Percentiles rank a stretch among this genome's conserved stretches.
Evolutionary conservation across 2,888 invertebrate species (phyloP).

Genomic region (Harpalus rufipes): DNA sequence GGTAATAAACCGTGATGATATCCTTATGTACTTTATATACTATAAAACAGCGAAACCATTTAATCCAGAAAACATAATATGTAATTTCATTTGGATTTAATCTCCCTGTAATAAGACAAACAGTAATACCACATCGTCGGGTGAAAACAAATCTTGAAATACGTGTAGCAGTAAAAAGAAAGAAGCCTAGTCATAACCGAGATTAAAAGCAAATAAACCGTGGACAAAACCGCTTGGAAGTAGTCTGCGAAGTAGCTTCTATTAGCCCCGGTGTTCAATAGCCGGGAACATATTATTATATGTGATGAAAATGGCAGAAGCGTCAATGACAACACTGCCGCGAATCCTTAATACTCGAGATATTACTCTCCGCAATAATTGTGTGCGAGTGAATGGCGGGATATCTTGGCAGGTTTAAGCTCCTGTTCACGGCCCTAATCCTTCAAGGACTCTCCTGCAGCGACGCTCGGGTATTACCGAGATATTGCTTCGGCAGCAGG

Average conservation of each 20-base stretch:
- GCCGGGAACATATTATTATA: conserved; percentile 61
- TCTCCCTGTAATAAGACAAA: conserved; percentile 22
- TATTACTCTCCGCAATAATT: conserved; percentile 63
- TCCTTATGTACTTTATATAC: too few relatives aligned
- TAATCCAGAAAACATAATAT: too few relatives aligned
- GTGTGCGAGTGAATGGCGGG: conserved; percentile 55
- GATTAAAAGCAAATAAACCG: conserved; percentile 60
- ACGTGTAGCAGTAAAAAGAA: conserved; percentile 29
- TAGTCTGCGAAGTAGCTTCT: conserved; percentile 45
- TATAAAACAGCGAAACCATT: too few relatives aligned
- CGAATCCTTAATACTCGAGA: conserved; percentile 61
- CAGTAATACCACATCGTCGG: not conserved
- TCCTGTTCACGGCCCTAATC: conserved; percentile 62
- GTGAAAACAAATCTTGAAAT: conserved; percentile 32
- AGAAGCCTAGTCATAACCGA: conserved; percentile 31
- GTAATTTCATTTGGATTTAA: not conserved
- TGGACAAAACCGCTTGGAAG: conserved; percentile 52
- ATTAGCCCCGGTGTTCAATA: conserved; percentile 50
- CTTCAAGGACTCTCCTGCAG: conserved; percentile 62
- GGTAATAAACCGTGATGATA: too few relatives aligned
- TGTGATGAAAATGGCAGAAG: conserved; percentile 43
- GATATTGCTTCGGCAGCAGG: conserved; percentile 49
- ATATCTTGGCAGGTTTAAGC: conserved; percentile 64
- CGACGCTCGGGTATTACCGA: conserved; percentile 42
- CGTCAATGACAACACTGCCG: conserved; percentile 56